A percentile compares a stretch with the other conserved stretches of the same genome.
phyloP scores from a whole-genome alignment of 1,140 invertebrate genomes.

The Drosophila bocki region DNA sequence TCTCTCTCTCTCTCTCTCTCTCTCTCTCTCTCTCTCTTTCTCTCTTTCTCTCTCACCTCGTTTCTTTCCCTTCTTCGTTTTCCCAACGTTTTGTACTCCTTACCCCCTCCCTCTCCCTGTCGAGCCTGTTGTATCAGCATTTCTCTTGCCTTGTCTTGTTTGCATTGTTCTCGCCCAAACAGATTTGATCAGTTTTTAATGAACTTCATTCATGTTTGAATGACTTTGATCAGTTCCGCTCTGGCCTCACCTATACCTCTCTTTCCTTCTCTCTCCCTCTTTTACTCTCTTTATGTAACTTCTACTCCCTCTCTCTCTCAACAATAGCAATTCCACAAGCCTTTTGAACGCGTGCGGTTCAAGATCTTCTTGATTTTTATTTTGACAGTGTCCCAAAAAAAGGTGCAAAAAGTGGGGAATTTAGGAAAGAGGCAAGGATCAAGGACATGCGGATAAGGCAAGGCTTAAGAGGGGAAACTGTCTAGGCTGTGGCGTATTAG shows the following conservation, averaged over 20 bases:
- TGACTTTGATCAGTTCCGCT: constrained; percentile 85
- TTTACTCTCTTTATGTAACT: background rate
- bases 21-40: constrained; percentile 4
- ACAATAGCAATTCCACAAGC: constrained; percentile 70
- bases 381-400: constrained; percentile 37
- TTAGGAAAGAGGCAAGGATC: background rate
- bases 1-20: constrained; percentile 22
- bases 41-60: constrained; percentile 5
- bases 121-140: constrained; percentile 73
- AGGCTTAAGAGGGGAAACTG: background rate
- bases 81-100: constrained; percentile 30
- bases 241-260: constrained; percentile 36
- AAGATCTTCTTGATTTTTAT: constrained; percentile 33
- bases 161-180: constrained; percentile 81
- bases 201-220: constrained; percentile 85
- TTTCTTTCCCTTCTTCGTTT: constrained; percentile 3
- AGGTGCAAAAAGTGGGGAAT: background rate
- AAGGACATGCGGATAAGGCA: background rate
- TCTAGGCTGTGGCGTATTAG: constrained; percentile 36
- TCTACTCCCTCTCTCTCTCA: background rate
- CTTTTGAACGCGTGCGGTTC: constrained; percentile 72
- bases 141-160: constrained; percentile 71
- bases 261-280: background rate
- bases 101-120: constrained; percentile 1
- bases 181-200: constrained; percentile 85